These are phyloP conservation scores for Sebastes elongatus DNA, from an alignment of 2,797 vertebrate genomes.

Conservation along the genomic window DNA sequence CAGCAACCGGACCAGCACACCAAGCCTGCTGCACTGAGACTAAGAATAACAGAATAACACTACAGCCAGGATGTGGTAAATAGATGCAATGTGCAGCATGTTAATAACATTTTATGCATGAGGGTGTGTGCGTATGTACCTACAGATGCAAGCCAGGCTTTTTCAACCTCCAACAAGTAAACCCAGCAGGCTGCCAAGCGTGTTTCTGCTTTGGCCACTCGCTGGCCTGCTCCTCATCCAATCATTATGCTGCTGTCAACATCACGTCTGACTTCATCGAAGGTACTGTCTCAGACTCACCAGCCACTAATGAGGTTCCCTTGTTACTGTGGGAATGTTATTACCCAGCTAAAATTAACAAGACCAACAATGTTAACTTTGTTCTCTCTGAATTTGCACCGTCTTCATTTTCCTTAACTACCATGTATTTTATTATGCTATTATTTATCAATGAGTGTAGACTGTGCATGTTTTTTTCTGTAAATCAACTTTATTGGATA, in stretches of 20 bases:
- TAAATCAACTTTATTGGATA: background rate
- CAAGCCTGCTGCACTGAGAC: background rate
- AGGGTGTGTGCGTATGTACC: constrained; percentile 29
- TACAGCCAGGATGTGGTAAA: constrained; percentile 20
- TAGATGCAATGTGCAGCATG: constrained; percentile 13
- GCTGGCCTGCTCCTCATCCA: constrained; percentile 80
- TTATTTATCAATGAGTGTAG: background rate
- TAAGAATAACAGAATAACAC: constrained; percentile 30
- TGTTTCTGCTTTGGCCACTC: constrained; percentile 96
- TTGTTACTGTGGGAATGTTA: background rate
- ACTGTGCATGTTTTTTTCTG: background rate
- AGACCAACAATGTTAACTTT: constrained; percentile 6
- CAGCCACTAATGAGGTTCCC: background rate
- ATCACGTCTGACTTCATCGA: constrained; percentile 84
- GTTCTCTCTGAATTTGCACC: background rate
- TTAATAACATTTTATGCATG: constrained; percentile 33
- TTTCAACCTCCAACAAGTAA: constrained; percentile 86
- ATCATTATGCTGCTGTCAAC: constrained; percentile 71
- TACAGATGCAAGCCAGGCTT: constrained; percentile 91
- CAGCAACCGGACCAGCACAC: background rate
- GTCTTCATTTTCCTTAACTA: background rate
- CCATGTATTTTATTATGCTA: background rate
- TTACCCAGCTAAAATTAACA: background rate
- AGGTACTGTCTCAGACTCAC: constrained; percentile 75
- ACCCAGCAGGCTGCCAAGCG: constrained; percentile 84